These are phyloP conservation scores for Tragelaphus imberbis DNA, from an alignment of 2,113 vertebrate species.

Conservation along the genomic window DNA sequence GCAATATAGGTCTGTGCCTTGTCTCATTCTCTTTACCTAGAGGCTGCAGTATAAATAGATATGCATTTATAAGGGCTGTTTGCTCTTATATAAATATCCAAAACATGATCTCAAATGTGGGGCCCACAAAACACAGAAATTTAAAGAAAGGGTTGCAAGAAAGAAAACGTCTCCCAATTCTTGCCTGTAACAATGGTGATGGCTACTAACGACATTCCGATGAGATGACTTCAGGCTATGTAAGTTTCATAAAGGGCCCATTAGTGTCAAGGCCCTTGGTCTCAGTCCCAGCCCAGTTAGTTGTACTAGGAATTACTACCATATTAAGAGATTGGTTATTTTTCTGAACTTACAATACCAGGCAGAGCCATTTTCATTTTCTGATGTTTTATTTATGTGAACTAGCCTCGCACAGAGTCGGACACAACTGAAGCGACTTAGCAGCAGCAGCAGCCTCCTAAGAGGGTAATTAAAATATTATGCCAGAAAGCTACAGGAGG, in stretches of 20 bases:
- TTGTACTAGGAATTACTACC: constrained; percentile 31
- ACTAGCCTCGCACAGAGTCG: background rate
- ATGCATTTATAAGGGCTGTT: background rate
- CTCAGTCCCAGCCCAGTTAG: background rate
- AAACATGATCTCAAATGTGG: background rate
- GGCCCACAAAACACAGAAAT: background rate
- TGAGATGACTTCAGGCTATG: constrained; percentile 32
- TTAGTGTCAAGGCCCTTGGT: constrained; percentile 37
- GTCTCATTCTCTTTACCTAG: background rate
- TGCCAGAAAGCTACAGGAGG: background rate
- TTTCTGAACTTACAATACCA: constrained; percentile 46
- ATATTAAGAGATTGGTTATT: constrained; percentile 51
- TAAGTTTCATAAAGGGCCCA: constrained; percentile 19
- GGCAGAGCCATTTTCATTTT: constrained; percentile 42
- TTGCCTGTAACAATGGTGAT: constrained; percentile 11
- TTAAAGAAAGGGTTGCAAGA: background rate
- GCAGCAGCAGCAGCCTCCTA: background rate
- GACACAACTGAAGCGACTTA: too few relatives aligned
- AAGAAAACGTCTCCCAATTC: background rate
- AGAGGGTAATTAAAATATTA: constrained; percentile 18
- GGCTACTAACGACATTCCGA: constrained; percentile 29
- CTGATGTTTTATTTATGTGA: constrained; percentile 40
- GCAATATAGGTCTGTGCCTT: background rate
- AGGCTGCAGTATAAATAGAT: background rate
- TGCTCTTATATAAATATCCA: background rate